phyloP scores from a whole-genome alignment of 23 tunicate genomes.

The Clavelina lepadiformis region DNA sequence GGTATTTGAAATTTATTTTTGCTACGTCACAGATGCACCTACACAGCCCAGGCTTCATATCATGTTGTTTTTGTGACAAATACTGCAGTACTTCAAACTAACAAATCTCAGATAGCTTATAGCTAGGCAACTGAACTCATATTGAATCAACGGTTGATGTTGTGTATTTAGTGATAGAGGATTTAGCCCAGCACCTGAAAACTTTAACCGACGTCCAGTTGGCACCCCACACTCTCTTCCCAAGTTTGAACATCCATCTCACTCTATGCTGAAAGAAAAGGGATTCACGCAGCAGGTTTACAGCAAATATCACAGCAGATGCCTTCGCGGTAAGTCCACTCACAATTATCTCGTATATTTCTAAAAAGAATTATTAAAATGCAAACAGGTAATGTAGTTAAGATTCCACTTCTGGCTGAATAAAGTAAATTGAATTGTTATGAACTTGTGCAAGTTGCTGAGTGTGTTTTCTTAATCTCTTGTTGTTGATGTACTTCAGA shows the following conservation, averaged over 20 bases:
- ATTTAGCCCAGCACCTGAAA: conserved; percentile 20
- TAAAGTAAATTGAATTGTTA: no score
- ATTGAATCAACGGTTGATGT: no score
- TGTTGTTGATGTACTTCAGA: no score
- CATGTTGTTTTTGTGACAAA: no score
- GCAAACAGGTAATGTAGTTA: no score
- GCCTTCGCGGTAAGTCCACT: conserved; percentile 80
- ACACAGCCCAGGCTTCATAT: neutral
- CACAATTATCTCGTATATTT: no score
- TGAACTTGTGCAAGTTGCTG: no score
- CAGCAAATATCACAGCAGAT: conserved; percentile 68
- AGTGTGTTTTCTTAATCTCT: neutral
- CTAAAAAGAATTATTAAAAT: no score
- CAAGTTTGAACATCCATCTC: conserved; percentile 80
- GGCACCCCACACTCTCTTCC: conserved; percentile 57
- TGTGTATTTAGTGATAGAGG: conserved; percentile 35
- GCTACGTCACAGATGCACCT: neutral
- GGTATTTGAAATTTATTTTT: conserved; percentile 18
- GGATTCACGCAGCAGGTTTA: conserved; percentile 87
- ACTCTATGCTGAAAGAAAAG: conserved; percentile 69
- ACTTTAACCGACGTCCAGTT: neutral
- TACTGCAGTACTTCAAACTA: no score
- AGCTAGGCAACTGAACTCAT: neutral
- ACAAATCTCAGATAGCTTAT: neutral
- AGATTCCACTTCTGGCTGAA: no score